A percentile compares a stretch with the other conserved stretches of the same genome.
Evolutionary conservation across 2,113 vertebrate genomes (phyloP).

Genomic region (Cynoglossus semilaevis): DNA sequence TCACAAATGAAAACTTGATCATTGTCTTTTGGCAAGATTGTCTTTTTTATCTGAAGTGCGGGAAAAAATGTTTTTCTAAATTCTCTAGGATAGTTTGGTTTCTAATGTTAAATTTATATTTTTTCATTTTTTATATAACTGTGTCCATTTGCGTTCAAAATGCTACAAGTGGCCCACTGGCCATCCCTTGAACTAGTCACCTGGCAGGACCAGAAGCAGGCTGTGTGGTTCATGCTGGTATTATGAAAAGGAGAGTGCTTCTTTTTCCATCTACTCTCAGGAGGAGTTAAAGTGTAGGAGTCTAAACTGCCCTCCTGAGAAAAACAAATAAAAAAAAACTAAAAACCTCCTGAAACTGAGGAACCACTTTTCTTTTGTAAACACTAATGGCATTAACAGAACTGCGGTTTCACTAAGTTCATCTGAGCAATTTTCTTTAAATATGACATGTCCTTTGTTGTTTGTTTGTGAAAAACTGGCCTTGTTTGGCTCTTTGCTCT

Average conservation of each 20-base stretch:
- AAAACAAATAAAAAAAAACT: too few species aligned
- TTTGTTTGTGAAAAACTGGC: neutral
- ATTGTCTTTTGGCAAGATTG: too few species aligned
- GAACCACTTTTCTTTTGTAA: constrained; percentile 5
- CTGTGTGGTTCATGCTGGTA: neutral
- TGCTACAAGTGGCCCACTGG: neutral
- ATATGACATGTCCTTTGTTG: neutral
- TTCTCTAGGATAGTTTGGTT: too few species aligned
- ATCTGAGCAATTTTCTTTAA: neutral
- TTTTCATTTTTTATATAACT: too few species aligned
- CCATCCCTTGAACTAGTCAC: neutral
- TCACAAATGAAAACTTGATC: too few species aligned
- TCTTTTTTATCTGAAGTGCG: too few species aligned
- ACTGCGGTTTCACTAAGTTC: neutral
- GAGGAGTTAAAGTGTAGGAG: constrained; percentile 12
- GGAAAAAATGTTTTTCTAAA: too few species aligned
- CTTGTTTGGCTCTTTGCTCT: constrained; percentile 12
- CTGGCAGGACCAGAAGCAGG: constrained; percentile 2
- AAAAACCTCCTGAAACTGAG: constrained; percentile 4
- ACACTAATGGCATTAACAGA: too few species aligned
- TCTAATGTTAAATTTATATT: too few species aligned
- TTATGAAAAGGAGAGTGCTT: neutral
- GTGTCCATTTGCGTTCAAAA: neutral
- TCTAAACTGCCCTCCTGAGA: constrained; percentile 5
- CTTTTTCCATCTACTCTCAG: constrained; percentile 20